A percentile compares a stretch with the other conserved stretches of the same genome.
These are phyloP conservation scores for Karalla daura DNA, from an alignment of 2,797 vertebrate genomes.

Conservation along the genomic window DNA sequence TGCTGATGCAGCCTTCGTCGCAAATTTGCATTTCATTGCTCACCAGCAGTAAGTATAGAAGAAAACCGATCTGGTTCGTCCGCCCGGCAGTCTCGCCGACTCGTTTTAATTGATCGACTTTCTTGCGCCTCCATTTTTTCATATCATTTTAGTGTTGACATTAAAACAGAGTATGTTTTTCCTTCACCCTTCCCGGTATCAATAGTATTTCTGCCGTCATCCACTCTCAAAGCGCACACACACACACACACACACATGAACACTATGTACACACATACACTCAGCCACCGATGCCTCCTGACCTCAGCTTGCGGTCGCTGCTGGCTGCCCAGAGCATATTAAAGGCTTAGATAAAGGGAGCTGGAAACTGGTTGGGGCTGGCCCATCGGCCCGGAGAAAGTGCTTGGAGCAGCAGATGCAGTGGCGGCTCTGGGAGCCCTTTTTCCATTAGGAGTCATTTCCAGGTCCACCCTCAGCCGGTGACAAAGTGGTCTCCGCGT, in stretches of 20 bases:
- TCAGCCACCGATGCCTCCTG: conserved; percentile 61
- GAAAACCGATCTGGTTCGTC: too few relatives aligned
- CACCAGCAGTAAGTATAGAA: neutral
- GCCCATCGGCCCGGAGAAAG: conserved; percentile 77
- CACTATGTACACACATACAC: conserved; percentile 35
- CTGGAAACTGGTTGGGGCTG: conserved; percentile 72
- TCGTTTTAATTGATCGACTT: neutral
- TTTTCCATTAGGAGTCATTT: conserved; percentile 86
- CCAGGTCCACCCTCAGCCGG: conserved; percentile 79
- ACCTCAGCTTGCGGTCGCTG: conserved; percentile 71
- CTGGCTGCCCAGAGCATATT: conserved; percentile 78
- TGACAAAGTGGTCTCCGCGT: conserved; percentile 86
- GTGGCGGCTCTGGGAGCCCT: conserved; percentile 70
- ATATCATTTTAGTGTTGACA: conserved; percentile 23
- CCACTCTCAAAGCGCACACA: conserved; percentile 26
- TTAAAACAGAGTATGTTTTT: conserved; percentile 27
- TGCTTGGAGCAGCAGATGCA: conserved; percentile 84
- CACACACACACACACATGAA: conserved; percentile 31
- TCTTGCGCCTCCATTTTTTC: neutral
- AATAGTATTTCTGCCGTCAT: conserved; percentile 44
- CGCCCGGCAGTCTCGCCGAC: too few relatives aligned
- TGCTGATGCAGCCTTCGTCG: too few relatives aligned
- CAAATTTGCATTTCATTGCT: too few relatives aligned
- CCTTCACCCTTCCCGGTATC: conserved; percentile 33
- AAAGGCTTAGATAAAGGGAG: conserved; percentile 82